Conservation (phyloP, 2,797 vertebrate species). For the Danio kyathit region DNA sequence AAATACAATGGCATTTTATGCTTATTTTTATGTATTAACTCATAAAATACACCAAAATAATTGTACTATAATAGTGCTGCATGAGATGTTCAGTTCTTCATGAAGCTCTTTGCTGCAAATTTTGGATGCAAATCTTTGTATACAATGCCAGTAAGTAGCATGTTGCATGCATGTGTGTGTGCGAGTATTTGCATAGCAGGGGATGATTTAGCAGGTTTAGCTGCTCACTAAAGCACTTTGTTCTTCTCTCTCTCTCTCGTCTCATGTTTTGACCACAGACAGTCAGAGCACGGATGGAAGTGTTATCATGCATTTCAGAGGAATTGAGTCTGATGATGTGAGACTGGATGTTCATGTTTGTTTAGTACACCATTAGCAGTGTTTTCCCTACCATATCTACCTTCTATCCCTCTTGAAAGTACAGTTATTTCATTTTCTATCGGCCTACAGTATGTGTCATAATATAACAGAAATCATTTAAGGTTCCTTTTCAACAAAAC, state of each 20-base stretch:
- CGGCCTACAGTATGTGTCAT: too few relatives aligned
- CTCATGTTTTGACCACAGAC: conserved; percentile 11
- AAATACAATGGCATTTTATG: too few relatives aligned
- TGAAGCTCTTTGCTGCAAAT: neutral
- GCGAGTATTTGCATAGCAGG: conserved; percentile 29
- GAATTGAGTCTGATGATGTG: neutral
- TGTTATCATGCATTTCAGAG: conserved; percentile 6
- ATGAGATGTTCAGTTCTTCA: neutral
- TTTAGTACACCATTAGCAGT: too few relatives aligned
- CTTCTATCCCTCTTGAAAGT: too few relatives aligned
- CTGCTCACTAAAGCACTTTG: neutral
- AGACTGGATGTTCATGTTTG: neutral
- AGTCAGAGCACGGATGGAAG: neutral
- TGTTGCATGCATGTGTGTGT: neutral
- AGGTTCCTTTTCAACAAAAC: too few relatives aligned
- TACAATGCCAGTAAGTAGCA: neutral
- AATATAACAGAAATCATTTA: too few relatives aligned
- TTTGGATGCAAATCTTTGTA: conserved; percentile 26
- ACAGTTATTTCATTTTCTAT: too few relatives aligned
- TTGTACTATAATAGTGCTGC: neutral
- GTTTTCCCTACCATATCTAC: too few relatives aligned
- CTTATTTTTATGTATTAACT: neutral
- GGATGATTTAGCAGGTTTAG: neutral
- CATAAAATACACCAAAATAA: neutral
- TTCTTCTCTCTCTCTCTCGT: neutral